A percentile compares a stretch with the other conserved stretches of the same genome.
Evolutionary conservation across 2,888 invertebrate genomes (phyloP).

Genomic region (Sabatieria punctata): DNA sequence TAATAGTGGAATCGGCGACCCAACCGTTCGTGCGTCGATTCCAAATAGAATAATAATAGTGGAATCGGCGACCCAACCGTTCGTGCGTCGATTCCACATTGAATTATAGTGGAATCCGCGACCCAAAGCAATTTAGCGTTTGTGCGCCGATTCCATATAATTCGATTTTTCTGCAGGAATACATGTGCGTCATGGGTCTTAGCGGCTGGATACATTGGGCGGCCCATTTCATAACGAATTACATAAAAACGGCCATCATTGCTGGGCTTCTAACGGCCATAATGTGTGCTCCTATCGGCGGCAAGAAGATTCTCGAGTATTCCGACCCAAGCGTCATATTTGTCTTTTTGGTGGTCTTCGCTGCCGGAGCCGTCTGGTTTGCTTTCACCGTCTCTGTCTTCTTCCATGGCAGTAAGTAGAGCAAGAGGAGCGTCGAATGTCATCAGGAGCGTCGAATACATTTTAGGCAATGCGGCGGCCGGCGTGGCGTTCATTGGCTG

Average conservation of each 20-base stretch:
- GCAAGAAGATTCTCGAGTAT: slow-evolving; percentile 6
- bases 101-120: no score
- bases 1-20: no score
- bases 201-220: slow-evolving; percentile 65
- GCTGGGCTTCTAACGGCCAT: slow-evolving; percentile 9
- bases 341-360: slow-evolving; percentile 20
- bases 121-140: no score
- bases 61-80: no score
- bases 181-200: slow-evolving; percentile 79
- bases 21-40: no score
- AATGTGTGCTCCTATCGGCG: not conserved
- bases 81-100: no score
- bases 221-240: slow-evolving; percentile 53
- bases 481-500: slow-evolving; percentile 56
- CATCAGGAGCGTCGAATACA: no score
- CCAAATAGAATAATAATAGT: no score
- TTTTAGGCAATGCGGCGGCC: slow-evolving; percentile 57
- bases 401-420: slow-evolving; percentile 17
- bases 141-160: no score
- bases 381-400: slow-evolving; percentile 22
- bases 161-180: slow-evolving; percentile 46
- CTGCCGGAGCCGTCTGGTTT: slow-evolving; percentile 19
- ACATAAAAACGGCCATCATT: slow-evolving; percentile 18
- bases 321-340: slow-evolving; percentile 18
- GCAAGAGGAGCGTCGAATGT: no score